phyloP scores from a whole-genome alignment of 2,888 invertebrate species.

The Heteromurus nitidus region DNA sequence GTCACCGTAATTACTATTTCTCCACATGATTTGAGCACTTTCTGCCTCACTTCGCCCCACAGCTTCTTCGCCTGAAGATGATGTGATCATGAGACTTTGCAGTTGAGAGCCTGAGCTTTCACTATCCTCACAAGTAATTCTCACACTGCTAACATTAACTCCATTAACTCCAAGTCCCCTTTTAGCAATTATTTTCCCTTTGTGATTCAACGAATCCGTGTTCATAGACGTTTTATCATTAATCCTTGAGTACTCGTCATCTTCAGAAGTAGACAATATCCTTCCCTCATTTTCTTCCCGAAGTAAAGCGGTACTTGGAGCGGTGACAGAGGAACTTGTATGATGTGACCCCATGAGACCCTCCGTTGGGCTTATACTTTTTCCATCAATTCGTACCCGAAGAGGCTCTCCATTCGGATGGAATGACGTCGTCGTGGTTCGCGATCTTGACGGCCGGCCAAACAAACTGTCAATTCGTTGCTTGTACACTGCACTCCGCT shows the following conservation, averaged over 20 bases:
- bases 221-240: slow-evolving; percentile 66
- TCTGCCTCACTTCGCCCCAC: slow-evolving; percentile 57
- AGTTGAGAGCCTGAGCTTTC: slow-evolving; percentile 59
- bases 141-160: slow-evolving; percentile 69
- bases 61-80: slow-evolving; percentile 47
- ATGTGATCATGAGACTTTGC: slow-evolving; percentile 50
- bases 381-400: slow-evolving; percentile 67
- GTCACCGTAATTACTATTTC: slow-evolving; percentile 71
- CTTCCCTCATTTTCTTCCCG: slow-evolving; percentile 55
- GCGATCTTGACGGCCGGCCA: slow-evolving; percentile 74
- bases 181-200: neutral
- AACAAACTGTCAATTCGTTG: slow-evolving; percentile 91
- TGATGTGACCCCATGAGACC: slow-evolving; percentile 36
- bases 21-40: slow-evolving; percentile 69
- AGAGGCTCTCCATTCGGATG: slow-evolving; percentile 67
- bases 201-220: slow-evolving; percentile 70
- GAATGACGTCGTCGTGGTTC: slow-evolving; percentile 53
- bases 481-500: slow-evolving; percentile 81
- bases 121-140: slow-evolving; percentile 70
- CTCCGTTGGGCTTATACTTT: slow-evolving; percentile 31
- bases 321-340: neutral
- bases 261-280: slow-evolving; percentile 37
- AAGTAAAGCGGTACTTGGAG: slow-evolving; percentile 21
- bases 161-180: neutral
- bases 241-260: slow-evolving; percentile 65